A percentile compares a stretch with the other conserved stretches of the same genome.
phyloP scores from a whole-genome alignment of 1,140 invertebrate species.

The Paramacrobiotus metropolitanus region DNA sequence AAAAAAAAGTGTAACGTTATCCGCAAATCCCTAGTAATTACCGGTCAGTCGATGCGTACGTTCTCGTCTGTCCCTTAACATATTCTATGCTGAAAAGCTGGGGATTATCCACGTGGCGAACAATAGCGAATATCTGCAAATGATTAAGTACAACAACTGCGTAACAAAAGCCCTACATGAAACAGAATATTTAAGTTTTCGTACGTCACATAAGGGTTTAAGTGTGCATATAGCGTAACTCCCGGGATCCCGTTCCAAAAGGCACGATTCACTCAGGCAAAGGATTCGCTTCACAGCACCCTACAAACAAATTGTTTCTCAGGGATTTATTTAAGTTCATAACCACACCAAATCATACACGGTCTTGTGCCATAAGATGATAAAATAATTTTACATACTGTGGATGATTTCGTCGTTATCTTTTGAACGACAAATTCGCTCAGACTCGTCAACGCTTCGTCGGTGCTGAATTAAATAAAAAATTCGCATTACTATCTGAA shows the following conservation, averaged over 20 bases:
- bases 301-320: too few species aligned
- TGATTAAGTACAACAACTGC: slow-evolving; percentile 13
- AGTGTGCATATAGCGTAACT: slow-evolving; percentile 76
- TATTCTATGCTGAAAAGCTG: slow-evolving; percentile 87
- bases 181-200: too few species aligned
- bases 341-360: neutral
- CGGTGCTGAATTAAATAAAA: slow-evolving; percentile 30
- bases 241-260: slow-evolving; percentile 83
- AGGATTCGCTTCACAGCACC: slow-evolving; percentile 47
- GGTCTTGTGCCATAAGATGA: neutral
- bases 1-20: slow-evolving; percentile 11
- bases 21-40: slow-evolving; percentile 17
- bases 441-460: slow-evolving; percentile 67
- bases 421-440: slow-evolving; percentile 80
- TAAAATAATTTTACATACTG: neutral
- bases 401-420: slow-evolving; percentile 35
- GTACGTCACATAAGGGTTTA: slow-evolving; percentile 58
- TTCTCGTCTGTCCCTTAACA: slow-evolving; percentile 61
- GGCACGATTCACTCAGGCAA: slow-evolving; percentile 81
- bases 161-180: slow-evolving; percentile 1
- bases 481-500: slow-evolving; percentile 8
- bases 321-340: slow-evolving; percentile 7
- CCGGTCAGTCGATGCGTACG: slow-evolving; percentile 62
- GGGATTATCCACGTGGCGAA: slow-evolving; percentile 65
- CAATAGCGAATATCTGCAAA: slow-evolving; percentile 47